These are phyloP conservation scores for Phrynocephalus guinanensis DNA, from an alignment of 2,797 vertebrate species.

Conservation along the genomic window DNA sequence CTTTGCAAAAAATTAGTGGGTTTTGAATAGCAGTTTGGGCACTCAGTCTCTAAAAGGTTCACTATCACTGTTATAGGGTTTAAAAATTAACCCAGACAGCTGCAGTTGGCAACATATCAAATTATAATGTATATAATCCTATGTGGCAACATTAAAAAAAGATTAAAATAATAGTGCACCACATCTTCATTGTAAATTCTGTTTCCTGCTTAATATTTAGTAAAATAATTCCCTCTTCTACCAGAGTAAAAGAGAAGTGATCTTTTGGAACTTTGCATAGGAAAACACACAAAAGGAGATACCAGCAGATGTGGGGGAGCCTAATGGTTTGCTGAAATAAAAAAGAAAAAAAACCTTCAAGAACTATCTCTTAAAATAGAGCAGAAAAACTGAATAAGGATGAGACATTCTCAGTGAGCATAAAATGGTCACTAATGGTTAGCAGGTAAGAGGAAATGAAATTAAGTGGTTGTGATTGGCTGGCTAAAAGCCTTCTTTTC, in stretches of 20 bases:
- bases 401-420: too few species aligned
- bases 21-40: too few species aligned
- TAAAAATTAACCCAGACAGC: background rate
- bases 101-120: background rate
- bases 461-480: background rate
- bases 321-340: background rate
- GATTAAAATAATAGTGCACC: background rate
- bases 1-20: too few species aligned
- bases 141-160: background rate
- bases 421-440: background rate
- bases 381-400: background rate
- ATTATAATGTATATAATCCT: background rate
- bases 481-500: background rate
- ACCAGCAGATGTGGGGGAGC: background rate
- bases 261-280: background rate
- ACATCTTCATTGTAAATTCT: background rate
- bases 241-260: background rate
- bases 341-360: too few species aligned
- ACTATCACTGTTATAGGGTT: too few species aligned
- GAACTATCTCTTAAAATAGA: background rate
- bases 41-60: too few species aligned
- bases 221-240: background rate
- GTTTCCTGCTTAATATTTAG: background rate
- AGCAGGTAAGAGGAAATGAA: background rate
- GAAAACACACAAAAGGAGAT: background rate